Percentiles rank a stretch among this genome's conserved stretches.
Evolutionary conservation across 2,888 invertebrate species (phyloP).

Genomic region (Lasioglossum figueresi): DNA sequence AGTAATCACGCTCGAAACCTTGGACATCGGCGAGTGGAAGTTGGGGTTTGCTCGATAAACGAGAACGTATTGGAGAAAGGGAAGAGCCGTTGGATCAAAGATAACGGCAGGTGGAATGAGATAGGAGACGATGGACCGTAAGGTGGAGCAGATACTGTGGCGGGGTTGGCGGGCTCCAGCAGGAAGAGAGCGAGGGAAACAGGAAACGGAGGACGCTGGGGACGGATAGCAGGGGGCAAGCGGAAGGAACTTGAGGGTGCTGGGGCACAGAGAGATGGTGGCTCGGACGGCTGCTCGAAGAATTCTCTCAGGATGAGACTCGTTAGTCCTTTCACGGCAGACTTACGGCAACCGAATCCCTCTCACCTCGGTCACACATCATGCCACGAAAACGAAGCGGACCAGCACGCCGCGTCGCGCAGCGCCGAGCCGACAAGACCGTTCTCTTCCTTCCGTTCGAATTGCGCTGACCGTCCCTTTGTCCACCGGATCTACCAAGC

Average conservation of each 20-base stretch:
- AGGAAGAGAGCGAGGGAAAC: slow-evolving; percentile 15
- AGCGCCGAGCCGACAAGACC: slow-evolving; percentile 11
- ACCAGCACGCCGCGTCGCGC: slow-evolving; percentile 1
- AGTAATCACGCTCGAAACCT: slow-evolving; percentile 60
- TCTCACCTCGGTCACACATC: slow-evolving; percentile 68
- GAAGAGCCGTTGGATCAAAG: background rate
- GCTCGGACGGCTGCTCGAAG: slow-evolving; percentile 49
- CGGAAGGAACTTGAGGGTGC: background rate
- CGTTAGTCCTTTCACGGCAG: slow-evolving; percentile 73
- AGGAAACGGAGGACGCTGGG: slow-evolving; percentile 35
- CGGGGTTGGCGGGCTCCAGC: background rate
- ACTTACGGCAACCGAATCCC: slow-evolving; percentile 68
- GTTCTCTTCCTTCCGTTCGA: slow-evolving; percentile 62
- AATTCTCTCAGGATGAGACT: slow-evolving; percentile 69
- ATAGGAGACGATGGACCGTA: background rate
- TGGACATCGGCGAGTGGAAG: slow-evolving; percentile 21
- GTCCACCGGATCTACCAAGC: slow-evolving; percentile 33
- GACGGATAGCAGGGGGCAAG: slow-evolving; percentile 10
- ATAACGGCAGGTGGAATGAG: slow-evolving; percentile 6
- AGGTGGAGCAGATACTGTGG: background rate
- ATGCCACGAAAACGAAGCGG: slow-evolving; percentile 64
- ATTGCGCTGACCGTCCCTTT: slow-evolving; percentile 55
- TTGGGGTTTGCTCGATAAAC: background rate
- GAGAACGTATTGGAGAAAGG: background rate
- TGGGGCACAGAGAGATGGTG: background rate